A percentile compares a stretch with the other conserved stretches of the same genome.
Evolutionary conservation across 1,140 invertebrate genomes (phyloP).

Genomic region (Vanessa tameamea): DNA sequence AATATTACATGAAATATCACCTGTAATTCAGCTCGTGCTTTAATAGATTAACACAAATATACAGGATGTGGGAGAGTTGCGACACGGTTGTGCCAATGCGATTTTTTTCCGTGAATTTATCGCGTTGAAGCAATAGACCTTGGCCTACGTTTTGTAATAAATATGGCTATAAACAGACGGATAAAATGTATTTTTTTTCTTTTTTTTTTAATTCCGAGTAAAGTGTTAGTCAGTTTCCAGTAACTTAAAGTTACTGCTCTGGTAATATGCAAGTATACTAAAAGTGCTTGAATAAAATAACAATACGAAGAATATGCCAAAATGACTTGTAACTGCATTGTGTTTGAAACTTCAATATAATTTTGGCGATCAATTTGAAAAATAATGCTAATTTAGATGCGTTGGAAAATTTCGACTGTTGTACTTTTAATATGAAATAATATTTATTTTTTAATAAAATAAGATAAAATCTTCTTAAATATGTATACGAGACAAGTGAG

Average conservation of each 20-base stretch:
- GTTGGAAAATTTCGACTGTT: neutral
- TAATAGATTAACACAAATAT: neutral
- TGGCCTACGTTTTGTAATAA: slow-evolving; percentile 11
- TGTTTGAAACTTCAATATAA: too few species aligned
- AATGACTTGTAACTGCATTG: too few species aligned
- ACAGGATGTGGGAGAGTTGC: neutral
- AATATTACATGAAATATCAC: slow-evolving; percentile 14
- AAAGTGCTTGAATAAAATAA: too few species aligned
- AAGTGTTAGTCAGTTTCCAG: too few species aligned
- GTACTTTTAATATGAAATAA: too few species aligned
- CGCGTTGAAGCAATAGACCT: slow-evolving; percentile 1
- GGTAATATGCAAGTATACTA: too few species aligned
- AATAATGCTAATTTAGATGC: too few species aligned
- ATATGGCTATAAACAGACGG: slow-evolving; percentile 1
- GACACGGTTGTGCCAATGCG: neutral
- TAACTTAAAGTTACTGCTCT: too few species aligned
- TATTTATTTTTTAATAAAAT: neutral
- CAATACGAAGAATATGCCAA: too few species aligned
- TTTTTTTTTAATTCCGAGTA: neutral
- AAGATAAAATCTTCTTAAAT: neutral
- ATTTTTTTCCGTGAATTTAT: slow-evolving; percentile 16
- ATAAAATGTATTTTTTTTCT: neutral
- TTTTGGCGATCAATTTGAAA: too few species aligned
- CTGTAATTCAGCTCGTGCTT: neutral
- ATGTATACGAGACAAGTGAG: neutral